Evolutionary conservation across 2,113 vertebrate genomes (phyloP).

Genomic region (Periophthalmodon schlosseri): DNA sequence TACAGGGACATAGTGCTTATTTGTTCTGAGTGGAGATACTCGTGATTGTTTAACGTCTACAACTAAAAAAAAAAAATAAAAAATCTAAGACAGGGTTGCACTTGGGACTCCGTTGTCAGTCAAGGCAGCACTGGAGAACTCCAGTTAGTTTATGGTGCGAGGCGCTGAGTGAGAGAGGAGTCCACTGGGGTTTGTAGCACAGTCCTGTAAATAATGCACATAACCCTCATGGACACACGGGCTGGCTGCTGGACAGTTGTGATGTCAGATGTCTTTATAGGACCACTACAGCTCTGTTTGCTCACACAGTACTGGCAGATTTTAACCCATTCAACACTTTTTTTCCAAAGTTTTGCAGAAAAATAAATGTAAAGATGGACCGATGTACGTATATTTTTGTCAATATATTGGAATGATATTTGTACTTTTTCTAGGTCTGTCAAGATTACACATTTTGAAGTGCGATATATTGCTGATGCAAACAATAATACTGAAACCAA

Average conservation of each 20-base stretch:
- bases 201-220: constrained; percentile 67
- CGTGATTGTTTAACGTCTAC: background rate
- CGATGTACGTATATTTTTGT: too few species aligned
- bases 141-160: constrained; percentile 12
- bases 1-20: constrained; percentile 2
- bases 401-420: too few species aligned
- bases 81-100: constrained; percentile 6
- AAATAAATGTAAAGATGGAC: background rate
- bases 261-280: constrained; percentile 42
- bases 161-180: constrained; percentile 33
- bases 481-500: too few species aligned
- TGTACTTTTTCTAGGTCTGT: too few species aligned
- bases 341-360: background rate
- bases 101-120: background rate
- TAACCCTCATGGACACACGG: constrained; percentile 33
- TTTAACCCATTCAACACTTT: constrained; percentile 28
- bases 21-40: background rate
- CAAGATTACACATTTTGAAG: too few species aligned
- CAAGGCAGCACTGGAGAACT: background rate
- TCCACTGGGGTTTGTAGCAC: constrained; percentile 44
- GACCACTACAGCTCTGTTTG: constrained; percentile 51
- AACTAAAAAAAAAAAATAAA: background rate
- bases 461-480: too few species aligned
- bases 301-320: constrained; percentile 45
- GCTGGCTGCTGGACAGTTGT: constrained; percentile 24